These are phyloP conservation scores for Eurystomus glaucurus DNA, from an alignment of 2,797 vertebrate genomes.

Conservation along the genomic window DNA sequence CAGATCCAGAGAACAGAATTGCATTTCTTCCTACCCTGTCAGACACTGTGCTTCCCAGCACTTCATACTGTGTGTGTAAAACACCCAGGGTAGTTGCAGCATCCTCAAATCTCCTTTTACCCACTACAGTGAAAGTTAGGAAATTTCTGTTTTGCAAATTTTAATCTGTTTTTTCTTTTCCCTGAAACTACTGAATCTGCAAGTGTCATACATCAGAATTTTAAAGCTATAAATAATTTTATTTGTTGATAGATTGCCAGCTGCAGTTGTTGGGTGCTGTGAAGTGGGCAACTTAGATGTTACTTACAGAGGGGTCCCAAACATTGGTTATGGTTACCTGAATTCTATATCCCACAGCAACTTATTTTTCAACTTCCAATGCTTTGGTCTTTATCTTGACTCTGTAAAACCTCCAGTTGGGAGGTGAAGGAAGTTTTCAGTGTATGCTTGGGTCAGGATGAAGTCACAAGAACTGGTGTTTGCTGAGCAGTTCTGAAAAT, in stretches of 20 bases:
- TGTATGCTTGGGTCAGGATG: not conserved
- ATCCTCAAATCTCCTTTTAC: conserved; percentile 30
- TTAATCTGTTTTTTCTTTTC: conserved; percentile 44
- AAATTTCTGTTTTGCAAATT: conserved; percentile 36
- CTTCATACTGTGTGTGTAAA: not conserved
- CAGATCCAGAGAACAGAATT: not conserved
- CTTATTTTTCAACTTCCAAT: not conserved
- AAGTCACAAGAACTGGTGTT: not conserved
- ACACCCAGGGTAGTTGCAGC: not conserved
- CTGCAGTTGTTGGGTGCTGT: not conserved
- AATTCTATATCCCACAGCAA: not conserved
- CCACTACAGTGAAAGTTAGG: conserved; percentile 4
- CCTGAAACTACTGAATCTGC: conserved; percentile 13
- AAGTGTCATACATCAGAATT: not conserved
- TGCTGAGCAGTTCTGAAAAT: not conserved
- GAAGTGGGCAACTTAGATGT: not conserved
- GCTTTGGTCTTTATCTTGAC: not conserved
- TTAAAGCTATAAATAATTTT: conserved; percentile 23
- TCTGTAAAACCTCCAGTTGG: not conserved
- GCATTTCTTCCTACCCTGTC: not conserved
- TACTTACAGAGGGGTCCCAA: not conserved
- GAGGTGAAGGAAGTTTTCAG: not conserved
- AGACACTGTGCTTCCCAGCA: not conserved
- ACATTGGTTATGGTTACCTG: not conserved
- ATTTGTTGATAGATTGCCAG: not conserved